phyloP scores from a whole-genome alignment of 2,797 vertebrate species.

The Threskiornis aethiopicus region DNA sequence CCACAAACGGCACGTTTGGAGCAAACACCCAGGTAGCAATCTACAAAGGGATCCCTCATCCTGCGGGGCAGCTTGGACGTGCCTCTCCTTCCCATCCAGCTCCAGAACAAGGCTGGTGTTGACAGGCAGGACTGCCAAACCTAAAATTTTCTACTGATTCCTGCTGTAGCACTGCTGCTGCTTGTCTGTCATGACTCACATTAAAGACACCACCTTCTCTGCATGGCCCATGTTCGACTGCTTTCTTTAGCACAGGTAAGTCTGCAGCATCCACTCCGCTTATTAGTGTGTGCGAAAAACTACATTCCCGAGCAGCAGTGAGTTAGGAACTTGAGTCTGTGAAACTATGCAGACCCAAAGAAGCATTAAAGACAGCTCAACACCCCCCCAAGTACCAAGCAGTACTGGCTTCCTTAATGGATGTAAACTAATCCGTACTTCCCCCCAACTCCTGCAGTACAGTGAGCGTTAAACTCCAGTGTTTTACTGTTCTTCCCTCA shows the following conservation, averaged over 20 bases:
- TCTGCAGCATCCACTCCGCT: neutral
- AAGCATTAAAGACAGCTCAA: neutral
- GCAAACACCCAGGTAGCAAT: neutral
- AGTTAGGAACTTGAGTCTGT: neutral
- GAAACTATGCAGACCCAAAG: neutral
- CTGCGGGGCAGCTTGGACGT: accelerated
- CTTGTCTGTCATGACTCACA: neutral
- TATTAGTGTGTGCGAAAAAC: neutral
- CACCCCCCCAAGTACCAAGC: neutral
- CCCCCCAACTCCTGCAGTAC: neutral
- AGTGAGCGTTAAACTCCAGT: accelerated
- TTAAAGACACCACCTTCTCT: neutral
- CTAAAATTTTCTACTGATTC: neutral
- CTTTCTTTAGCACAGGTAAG: neutral
- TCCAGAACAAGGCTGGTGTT: neutral
- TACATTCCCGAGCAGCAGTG: neutral
- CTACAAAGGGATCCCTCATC: neutral
- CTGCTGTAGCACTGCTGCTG: neutral
- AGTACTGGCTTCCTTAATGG: neutral
- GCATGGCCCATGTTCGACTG: accelerated
- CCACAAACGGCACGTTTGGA: accelerated
- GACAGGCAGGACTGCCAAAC: neutral
- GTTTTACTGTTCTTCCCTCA: neutral
- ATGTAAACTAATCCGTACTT: neutral
- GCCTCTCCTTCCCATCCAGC: neutral